Conservation (phyloP, 2,113 vertebrate species). For the Eudyptes chrysolophus region DNA sequence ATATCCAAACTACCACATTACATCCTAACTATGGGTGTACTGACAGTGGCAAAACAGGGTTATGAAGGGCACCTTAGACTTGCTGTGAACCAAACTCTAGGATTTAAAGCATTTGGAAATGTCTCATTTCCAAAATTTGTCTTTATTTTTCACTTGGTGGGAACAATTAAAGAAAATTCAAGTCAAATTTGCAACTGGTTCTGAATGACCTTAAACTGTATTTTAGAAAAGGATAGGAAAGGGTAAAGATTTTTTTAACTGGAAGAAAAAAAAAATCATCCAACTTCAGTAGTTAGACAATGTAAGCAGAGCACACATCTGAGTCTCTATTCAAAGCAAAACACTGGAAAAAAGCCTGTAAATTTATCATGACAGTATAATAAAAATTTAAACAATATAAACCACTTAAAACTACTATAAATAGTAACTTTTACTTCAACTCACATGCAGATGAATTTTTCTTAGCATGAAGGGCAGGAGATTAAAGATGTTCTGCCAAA, state of each 20-base stretch:
- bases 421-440: slow-evolving; percentile 32
- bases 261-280: neutral
- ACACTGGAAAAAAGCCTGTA: neutral
- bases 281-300: neutral
- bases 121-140: neutral
- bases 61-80: neutral
- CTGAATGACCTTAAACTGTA: neutral
- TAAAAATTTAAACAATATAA: slow-evolving; percentile 56
- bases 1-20: neutral
- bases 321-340: slow-evolving; percentile 37
- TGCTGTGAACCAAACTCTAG: neutral
- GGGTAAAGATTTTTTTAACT: neutral
- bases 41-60: neutral
- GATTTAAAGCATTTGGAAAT: neutral
- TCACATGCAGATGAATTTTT: slow-evolving; percentile 5
- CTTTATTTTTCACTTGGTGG: neutral
- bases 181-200: neutral
- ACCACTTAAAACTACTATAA: slow-evolving; percentile 41
- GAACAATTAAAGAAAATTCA: neutral
- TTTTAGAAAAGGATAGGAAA: neutral
- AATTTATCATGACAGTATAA: slow-evolving; percentile 53
- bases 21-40: neutral
- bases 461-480: neutral
- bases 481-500: slow-evolving; percentile 43
- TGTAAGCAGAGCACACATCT: neutral